phyloP scores from a whole-genome alignment of 2,888 invertebrate genomes.

The Acleris emargana region DNA sequence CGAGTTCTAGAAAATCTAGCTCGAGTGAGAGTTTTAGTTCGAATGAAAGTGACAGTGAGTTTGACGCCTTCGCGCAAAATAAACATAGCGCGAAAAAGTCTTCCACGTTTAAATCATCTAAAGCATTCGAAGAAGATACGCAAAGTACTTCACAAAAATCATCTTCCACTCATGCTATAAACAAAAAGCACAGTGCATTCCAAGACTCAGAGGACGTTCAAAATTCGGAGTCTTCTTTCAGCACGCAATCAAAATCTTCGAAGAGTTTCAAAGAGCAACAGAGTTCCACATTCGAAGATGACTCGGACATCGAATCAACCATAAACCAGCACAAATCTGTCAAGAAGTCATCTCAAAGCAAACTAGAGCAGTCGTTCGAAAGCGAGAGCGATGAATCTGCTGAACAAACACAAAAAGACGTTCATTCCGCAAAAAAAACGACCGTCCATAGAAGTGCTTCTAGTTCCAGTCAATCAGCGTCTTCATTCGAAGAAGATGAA shows the following conservation, averaged over 20 bases:
- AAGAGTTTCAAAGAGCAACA: background rate
- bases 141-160: no score
- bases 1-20: background rate
- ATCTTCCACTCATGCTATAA: background rate
- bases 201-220: background rate
- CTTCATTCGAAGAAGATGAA: background rate
- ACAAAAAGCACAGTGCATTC: background rate
- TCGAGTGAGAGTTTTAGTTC: background rate
- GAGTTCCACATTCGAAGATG: background rate
- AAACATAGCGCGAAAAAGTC: no score
- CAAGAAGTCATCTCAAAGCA: background rate
- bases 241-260: no score
- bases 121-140: background rate
- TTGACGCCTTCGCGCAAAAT: background rate
- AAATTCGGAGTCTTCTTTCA: no score
- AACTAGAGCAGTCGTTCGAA: background rate
- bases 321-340: background rate
- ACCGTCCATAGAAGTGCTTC: background rate
- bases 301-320: background rate
- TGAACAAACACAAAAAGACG: no score
- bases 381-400: background rate
- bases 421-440: no score
- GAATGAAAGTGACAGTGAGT: background rate
- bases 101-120: no score
- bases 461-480: background rate